Evolutionary conservation across 2,113 vertebrate species (phyloP).

Genomic region (Apteryx mantelli): DNA sequence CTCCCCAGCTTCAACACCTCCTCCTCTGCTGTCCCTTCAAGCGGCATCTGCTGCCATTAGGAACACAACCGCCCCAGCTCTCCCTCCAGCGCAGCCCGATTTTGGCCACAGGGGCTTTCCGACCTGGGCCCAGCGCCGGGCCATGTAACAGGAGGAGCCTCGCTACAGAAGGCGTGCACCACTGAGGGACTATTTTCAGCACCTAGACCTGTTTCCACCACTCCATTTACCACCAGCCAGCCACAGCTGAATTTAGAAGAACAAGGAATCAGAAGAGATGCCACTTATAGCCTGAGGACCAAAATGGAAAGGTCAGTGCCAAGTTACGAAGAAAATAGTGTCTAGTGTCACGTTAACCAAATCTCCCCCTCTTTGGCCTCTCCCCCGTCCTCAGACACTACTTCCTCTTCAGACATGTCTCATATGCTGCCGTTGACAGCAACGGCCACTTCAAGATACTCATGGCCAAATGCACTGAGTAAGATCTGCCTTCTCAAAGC

Average conservation of each 20-base stretch:
- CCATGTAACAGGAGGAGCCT: background rate
- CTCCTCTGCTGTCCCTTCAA: too few relatives aligned
- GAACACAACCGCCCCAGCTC: background rate
- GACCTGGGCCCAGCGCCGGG: rapidly evolving
- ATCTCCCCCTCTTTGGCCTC: background rate
- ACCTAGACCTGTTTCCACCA: background rate
- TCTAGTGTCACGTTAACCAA: background rate
- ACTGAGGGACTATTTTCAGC: background rate
- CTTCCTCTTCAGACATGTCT: background rate
- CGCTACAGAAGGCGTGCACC: background rate
- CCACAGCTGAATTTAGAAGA: slow-evolving; percentile 11
- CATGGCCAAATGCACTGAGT: rapidly evolving
- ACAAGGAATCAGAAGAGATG: background rate
- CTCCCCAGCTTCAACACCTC: too few relatives aligned
- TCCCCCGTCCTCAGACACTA: background rate
- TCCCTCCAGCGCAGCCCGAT: background rate
- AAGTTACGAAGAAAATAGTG: background rate
- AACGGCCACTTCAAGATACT: background rate
- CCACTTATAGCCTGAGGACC: background rate
- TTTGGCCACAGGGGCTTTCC: background rate
- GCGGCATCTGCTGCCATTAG: rapidly evolving
- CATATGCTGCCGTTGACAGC: background rate
- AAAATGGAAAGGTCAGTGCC: background rate
- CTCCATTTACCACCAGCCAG: background rate
- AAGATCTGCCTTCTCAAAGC: background rate